phyloP scores from a whole-genome alignment of 35 echinoderm and acorn worm genomes.

The Eucidaris tribuloides region DNA sequence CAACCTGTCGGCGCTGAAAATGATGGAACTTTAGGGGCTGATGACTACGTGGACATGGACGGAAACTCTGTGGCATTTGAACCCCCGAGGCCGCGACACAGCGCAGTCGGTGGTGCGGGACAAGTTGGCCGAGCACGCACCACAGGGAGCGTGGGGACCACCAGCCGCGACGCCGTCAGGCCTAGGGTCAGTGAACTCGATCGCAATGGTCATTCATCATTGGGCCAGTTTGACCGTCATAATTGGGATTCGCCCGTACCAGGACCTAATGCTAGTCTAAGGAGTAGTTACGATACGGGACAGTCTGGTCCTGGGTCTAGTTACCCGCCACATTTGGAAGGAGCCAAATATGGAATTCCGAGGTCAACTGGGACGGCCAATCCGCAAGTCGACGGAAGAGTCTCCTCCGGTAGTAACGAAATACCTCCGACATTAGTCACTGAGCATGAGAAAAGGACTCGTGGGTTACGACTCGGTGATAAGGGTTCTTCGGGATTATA shows the following conservation, averaged over 20 bases:
- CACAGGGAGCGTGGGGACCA: not conserved
- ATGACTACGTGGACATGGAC: conserved; percentile 5
- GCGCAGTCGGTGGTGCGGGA: not conserved
- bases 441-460: not conserved
- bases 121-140: not conserved
- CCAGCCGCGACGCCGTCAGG: too few species aligned
- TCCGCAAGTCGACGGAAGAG: conserved; percentile 26
- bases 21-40: not conserved
- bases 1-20: conserved; percentile 23
- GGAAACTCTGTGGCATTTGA: not conserved
- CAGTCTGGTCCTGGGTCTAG: not conserved
- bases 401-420: conserved; percentile 1
- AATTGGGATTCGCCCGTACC: conserved; percentile 12
- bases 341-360: conserved; percentile 42
- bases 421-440: conserved; percentile 58
- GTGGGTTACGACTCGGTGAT: not conserved
- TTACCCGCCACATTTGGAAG: conserved; percentile 36
- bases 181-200: not conserved
- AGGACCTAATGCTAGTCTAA: not conserved
- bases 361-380: conserved; percentile 34
- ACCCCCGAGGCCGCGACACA: not conserved
- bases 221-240: conserved; percentile 23
- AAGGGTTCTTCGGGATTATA: not conserved
- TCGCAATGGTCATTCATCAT: conserved; percentile 20
- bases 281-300: not conserved